Evolutionary conservation across 2,797 vertebrate genomes (phyloP), one percentile per base, ranked within the genome.

Genomic region (Ceryle rudis): DNA sequence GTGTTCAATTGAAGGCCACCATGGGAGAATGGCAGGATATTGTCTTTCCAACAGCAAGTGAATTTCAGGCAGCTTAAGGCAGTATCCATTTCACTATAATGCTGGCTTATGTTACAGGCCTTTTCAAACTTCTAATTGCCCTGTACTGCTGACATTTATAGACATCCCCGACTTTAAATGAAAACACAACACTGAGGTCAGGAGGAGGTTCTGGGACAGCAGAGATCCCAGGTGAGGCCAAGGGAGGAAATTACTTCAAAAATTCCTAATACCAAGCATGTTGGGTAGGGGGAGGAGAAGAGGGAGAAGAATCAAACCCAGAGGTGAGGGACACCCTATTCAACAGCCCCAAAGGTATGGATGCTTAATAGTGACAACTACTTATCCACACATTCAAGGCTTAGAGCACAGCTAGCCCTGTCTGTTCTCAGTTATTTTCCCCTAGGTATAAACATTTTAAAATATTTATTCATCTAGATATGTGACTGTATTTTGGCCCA

Each of bases 111-210:
- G 98, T 98, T 98, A 98, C 98, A 98, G 96, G 91, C 96, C 97
- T 98, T 98, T 98, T 98, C 98, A 98, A 98, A 98, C 98, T 98
- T 98, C 98, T 98, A 98, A 98, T 98, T 98, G 98, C 98, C 97
- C 97, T 95, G 96, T 97, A 97, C 97, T 97, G 96, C 97, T 98
- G 98, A 98, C 98, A 98, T 98, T 98, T 98, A 98, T 98, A 98
- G 98, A 98, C 98, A 98, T 98, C 97, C 97, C 96, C 33, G 91
- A 97, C 98, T 98, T 98, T 97, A 98, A 98, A 98, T 98, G 98
- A 98, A 98, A 98, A 98, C 98, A 98, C 97, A 98, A 98, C 98
- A 98, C 98, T 97, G 97, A 98, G 98, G 98, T 98, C 98, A 98
- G 97, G 83, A 97, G 94, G 96, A 98, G 98, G 97, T 97, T 98